Evolutionary conservation across 2,797 vertebrate species (phyloP).

Genomic region (Australoheros facetus): DNA sequence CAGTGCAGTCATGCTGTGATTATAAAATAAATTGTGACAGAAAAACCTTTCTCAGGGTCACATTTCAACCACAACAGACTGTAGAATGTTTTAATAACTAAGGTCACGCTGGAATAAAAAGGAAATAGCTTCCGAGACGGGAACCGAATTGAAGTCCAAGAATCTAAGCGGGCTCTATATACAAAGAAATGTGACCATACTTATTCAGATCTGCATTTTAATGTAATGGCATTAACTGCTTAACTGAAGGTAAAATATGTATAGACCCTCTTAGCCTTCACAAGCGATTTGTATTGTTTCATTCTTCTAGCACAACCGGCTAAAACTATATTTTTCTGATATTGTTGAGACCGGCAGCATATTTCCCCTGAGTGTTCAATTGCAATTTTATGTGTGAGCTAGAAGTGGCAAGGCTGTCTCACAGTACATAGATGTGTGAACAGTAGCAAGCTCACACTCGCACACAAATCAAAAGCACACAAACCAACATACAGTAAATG

Average conservation of each 20-base stretch:
- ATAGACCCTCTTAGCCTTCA: slow-evolving; percentile 43
- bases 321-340: slow-evolving; percentile 60
- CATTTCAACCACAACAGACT: neutral
- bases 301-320: slow-evolving; percentile 48
- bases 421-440: slow-evolving; percentile 45
- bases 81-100: slow-evolving; percentile 18
- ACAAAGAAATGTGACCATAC: neutral
- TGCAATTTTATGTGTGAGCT: slow-evolving; percentile 78
- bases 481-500: slow-evolving; percentile 9
- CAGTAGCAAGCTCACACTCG: slow-evolving; percentile 10
- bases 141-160: neutral
- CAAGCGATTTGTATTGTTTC: slow-evolving; percentile 68
- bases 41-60: slow-evolving; percentile 17
- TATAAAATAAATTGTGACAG: slow-evolving; percentile 8
- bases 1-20: slow-evolving; percentile 5
- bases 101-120: slow-evolving; percentile 5
- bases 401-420: slow-evolving; percentile 45
- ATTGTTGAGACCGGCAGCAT: slow-evolving; percentile 69
- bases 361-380: slow-evolving; percentile 82
- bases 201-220: slow-evolving; percentile 20
- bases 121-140: neutral
- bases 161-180: neutral
- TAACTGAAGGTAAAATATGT: slow-evolving; percentile 41
- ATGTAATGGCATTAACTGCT: slow-evolving; percentile 37
- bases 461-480: slow-evolving; percentile 15